phyloP scores from a whole-genome alignment of 2,888 invertebrate genomes.

The Synergus itoensis region DNA sequence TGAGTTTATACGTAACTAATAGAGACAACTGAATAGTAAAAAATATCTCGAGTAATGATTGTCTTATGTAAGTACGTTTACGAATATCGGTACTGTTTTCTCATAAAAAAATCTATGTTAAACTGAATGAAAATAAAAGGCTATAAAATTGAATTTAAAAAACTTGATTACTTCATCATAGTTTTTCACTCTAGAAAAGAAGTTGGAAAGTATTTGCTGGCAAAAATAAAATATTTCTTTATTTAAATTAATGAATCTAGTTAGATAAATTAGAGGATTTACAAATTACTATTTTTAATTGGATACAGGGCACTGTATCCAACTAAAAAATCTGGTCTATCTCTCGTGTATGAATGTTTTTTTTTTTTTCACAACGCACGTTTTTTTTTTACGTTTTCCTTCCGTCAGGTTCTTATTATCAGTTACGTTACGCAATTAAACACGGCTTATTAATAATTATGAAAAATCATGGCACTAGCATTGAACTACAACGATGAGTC shows the following conservation, averaged over 20 bases:
- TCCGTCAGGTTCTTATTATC: conserved; percentile 53
- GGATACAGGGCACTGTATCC: neutral
- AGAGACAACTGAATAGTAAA: conserved; percentile 6
- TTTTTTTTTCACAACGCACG: conserved; percentile 22
- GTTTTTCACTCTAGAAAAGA: neutral
- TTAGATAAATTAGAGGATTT: neutral
- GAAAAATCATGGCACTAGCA: conserved; percentile 63
- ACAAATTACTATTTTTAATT: no score
- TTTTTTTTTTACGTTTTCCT: conserved; percentile 46
- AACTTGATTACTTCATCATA: neutral
- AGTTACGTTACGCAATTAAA: conserved; percentile 59
- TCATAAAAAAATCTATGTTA: neutral
- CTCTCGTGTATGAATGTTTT: conserved; percentile 4
- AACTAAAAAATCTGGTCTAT: conserved; percentile 26
- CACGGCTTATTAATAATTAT: conserved; percentile 60
- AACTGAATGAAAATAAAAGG: neutral
- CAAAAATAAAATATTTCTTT: neutral
- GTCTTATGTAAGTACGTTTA: conserved; percentile 15
- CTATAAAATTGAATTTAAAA: neutral
- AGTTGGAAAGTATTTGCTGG: neutral
- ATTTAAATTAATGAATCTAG: neutral
- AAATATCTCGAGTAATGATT: neutral
- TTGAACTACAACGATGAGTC: conserved; percentile 66
- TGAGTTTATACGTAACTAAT: neutral
- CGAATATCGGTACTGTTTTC: neutral